Base-by-base conservation (phyloP, 2,797 vertebrate genomes). In the Gastrophryne carolinensis region DNA sequence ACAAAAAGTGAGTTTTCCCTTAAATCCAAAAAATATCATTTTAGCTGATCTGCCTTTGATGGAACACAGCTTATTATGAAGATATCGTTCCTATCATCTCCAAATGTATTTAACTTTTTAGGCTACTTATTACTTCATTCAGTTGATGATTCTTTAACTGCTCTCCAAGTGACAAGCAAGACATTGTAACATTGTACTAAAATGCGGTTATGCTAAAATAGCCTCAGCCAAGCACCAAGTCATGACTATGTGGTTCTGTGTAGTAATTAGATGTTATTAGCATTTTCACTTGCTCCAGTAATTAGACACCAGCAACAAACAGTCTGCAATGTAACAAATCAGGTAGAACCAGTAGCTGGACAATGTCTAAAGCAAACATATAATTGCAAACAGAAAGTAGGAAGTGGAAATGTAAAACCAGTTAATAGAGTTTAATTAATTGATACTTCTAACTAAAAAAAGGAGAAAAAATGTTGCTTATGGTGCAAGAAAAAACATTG, bases 371-470 rank as follows among this genome's bases (percentile, higher is more conserved):
- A 7, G 10, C n/a, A 47, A 64, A 19, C n/a, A 44, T 70, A 9
- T 64, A 53, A 77, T 57, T 70, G 58, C 4, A 47, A 26, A 29
- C 23, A 39, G 34, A 70, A 56, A 56, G 47, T 41, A 69, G 27
- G 52, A n/a, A 32, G 12, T 19, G 19, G 13, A 63, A 70, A 49
- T 64, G 56, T 23, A 57, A 29, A 64, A 71, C 37, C 29, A 57
- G 35, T 57, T 35, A 71, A 29, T 9, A 4, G 56, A 77, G 64
- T 77, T 56, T 70, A 64, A 77, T 56, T 65, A 65, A 75, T 72
- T 24, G 30, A n/a, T 15, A 12, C 32, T 69, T 78, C 50, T 29
- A 41, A 37, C 13, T 58, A 66, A 21, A 5, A 49, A 63, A 27
- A 8, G 47, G 35, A 52, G 11, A 27, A 23, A 44, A 19, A 67